phyloP scores from a whole-genome alignment of 37 sponge, comb jelly and placozoan species.

The Aphrocallistes beatrix region DNA sequence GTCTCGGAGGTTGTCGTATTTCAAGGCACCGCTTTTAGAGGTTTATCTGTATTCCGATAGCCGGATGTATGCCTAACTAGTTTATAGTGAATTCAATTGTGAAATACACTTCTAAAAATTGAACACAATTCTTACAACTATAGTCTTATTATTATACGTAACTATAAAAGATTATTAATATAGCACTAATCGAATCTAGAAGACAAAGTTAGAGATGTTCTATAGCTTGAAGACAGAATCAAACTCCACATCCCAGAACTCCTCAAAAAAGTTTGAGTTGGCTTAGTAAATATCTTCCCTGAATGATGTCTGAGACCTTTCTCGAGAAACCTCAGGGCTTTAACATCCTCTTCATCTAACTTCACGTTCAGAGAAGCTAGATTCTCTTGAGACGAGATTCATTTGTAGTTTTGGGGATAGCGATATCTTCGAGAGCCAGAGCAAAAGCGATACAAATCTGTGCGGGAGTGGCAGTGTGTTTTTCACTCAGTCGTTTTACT shows the following conservation, averaged over 20 bases:
- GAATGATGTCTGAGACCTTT: constrained; percentile 24
- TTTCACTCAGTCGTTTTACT: constrained; percentile 42
- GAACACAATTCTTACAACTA: too few relatives aligned
- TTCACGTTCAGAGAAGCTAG: constrained; percentile 37
- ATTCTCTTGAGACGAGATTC: constrained; percentile 55
- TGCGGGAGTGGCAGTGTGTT: constrained; percentile 45
- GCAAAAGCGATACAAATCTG: constrained; percentile 63
- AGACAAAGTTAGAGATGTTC: too few relatives aligned
- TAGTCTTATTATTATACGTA: too few relatives aligned
- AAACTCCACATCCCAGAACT: constrained; percentile 45
- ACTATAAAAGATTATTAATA: too few relatives aligned
- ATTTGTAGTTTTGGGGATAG: constrained; percentile 73
- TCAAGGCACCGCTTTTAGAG: too few relatives aligned
- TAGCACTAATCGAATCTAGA: too few relatives aligned
- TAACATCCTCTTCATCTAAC: constrained; percentile 61
- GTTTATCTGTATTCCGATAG: too few relatives aligned
- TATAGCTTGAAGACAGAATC: constrained; percentile 19
- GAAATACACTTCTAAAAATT: too few relatives aligned
- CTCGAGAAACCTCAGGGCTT: constrained; percentile 31
- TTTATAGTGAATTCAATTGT: too few relatives aligned
- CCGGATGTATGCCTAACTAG: too few relatives aligned
- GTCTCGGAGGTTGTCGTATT: too few relatives aligned
- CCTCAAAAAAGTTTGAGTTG: not conserved
- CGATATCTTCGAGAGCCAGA: constrained; percentile 46
- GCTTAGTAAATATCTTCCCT: constrained; percentile 19